phyloP scores from a whole-genome alignment of 2,888 invertebrate species.

The Oscheius onirici region DNA sequence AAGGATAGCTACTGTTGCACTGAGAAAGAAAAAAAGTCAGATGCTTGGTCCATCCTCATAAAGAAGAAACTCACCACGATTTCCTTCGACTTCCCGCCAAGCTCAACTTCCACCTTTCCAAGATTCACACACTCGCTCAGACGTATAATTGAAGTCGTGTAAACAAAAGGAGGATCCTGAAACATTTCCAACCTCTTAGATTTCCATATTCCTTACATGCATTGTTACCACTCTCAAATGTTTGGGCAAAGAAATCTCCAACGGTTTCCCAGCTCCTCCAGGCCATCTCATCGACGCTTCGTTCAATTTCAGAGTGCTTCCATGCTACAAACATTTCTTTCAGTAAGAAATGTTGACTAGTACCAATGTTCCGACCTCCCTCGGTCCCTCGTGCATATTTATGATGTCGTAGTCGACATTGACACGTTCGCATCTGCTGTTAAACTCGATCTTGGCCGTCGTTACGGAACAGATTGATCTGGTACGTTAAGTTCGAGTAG shows the following conservation, averaged over 20 bases:
- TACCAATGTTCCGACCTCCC: constrained; percentile 54
- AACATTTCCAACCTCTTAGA: neutral
- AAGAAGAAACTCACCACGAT: constrained; percentile 46
- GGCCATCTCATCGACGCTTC: constrained; percentile 62
- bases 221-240: constrained; percentile 62
- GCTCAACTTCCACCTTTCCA: constrained; percentile 43
- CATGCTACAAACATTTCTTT: constrained; percentile 16
- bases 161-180: constrained; percentile 68
- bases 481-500: neutral
- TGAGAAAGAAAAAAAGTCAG: neutral
- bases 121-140: constrained; percentile 49
- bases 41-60: neutral
- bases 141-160: constrained; percentile 50
- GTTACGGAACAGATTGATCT: constrained; percentile 45
- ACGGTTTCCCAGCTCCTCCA: constrained; percentile 53
- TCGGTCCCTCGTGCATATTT: constrained; percentile 45
- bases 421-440: constrained; percentile 45
- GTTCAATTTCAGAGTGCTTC: constrained; percentile 45
- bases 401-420: constrained; percentile 54
- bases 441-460: constrained; percentile 45
- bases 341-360: neutral
- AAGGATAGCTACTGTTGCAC: neutral
- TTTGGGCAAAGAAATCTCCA: constrained; percentile 65
- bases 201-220: constrained; percentile 20
- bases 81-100: constrained; percentile 40